These are phyloP conservation scores for Pandemis cinnamomeana DNA, from an alignment of 2,888 invertebrate genomes.

Conservation along the genomic window DNA sequence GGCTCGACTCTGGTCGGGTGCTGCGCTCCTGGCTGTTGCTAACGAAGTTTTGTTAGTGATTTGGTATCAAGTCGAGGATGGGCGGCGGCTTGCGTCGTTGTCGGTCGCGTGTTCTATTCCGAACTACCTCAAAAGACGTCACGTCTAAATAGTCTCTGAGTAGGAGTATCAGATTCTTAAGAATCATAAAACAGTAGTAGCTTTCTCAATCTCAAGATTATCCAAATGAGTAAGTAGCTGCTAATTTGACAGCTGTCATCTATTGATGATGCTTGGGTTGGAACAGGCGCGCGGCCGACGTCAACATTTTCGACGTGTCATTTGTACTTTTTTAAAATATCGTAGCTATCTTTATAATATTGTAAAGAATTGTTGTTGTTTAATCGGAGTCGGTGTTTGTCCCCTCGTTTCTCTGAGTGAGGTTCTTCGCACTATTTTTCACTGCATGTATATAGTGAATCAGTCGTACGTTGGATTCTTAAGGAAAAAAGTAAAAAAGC, in stretches of 20 bases:
- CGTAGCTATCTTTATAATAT: slow-evolving; percentile 57
- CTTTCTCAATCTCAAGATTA: not conserved
- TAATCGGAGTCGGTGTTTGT: slow-evolving; percentile 58
- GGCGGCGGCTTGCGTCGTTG: slow-evolving; percentile 31
- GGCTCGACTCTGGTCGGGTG: not conserved
- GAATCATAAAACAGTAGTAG: no score
- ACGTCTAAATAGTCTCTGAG: not conserved
- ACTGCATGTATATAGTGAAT: slow-evolving; percentile 76
- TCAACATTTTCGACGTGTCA: slow-evolving; percentile 61
- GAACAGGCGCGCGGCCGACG: slow-evolving; percentile 13
- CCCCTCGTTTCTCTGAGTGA: slow-evolving; percentile 71
- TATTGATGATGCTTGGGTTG: not conserved
- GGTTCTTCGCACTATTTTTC: slow-evolving; percentile 69
- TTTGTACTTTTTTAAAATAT: slow-evolving; percentile 72
- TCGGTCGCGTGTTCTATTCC: slow-evolving; percentile 11
- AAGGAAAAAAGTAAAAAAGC: slow-evolving; percentile 66
- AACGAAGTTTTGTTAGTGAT: slow-evolving; percentile 1
- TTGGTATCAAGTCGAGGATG: not conserved
- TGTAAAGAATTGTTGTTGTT: slow-evolving; percentile 68
- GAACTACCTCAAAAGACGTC: not conserved
- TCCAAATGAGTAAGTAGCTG: not conserved
- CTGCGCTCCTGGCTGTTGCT: slow-evolving; percentile 2
- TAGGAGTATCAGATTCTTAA: no score
- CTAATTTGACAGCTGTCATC: not conserved
- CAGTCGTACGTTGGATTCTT: slow-evolving; percentile 58